Base-by-base conservation (phyloP, 2,888 invertebrate genomes). In the Melanostoma scalare region DNA sequence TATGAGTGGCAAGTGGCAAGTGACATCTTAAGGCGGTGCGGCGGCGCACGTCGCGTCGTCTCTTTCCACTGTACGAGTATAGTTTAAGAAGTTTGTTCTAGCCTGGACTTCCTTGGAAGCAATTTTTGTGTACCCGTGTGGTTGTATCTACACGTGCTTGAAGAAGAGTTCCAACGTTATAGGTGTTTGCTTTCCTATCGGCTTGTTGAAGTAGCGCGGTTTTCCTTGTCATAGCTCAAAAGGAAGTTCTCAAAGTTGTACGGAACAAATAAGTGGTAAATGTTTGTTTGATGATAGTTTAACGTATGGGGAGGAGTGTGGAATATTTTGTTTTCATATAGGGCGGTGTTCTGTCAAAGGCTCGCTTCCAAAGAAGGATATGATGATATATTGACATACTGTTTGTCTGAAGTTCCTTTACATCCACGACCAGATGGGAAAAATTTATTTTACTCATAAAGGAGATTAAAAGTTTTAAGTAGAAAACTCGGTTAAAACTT, bases 191-290 rank as follows among this genome's bases (percentile, higher is more conserved):
- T 48, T 52, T 63, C 56, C 58, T 52, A 56, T 61, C 56, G 75
- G 65, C 40, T 72, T 61, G 55, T 58, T 46, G 52, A 48, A 38
- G 35, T 8, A 50, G 50, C 8, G 73, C 53, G 61, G 73, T 73
- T 72, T 52, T 38, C 50, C 35, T 42, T 33, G 35, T 52, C 55
- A 35, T 33, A 53, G 9, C 31, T 8, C 10, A 31, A 69, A 10
- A 73, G 68, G 73, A 74, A 84, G 74, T 72, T 35, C 20, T 46
- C 50, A 31, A 36, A 71, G 63, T 69, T 82, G 73, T 52, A 74
- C 77, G 82, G 78, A 82, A 82, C 82, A 82, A 82, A 82, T 73
- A 82, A 73, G 68, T 48, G 61, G 69, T 63, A 52, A 71, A 71
- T 65, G 58, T 77, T 77, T 71, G 71, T 72, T 77, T 77, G 69